phyloP scores from a whole-genome alignment of 2,888 invertebrate genomes.

The Brenthis ino region DNA sequence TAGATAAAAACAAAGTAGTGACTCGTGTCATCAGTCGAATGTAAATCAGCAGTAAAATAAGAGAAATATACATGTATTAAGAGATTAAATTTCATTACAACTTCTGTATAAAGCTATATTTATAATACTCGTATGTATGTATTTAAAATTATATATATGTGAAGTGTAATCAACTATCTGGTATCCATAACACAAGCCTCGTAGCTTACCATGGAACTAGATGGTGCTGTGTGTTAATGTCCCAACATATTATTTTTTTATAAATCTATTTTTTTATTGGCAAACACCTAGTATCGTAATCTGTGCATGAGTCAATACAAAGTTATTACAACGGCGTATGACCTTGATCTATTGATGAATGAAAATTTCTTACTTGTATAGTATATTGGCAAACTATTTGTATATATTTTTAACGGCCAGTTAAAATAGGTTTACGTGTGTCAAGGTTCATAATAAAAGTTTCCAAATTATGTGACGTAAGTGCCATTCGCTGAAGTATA shows the following conservation, averaged over 20 bases:
- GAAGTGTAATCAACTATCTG: too few relatives aligned
- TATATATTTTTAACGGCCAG: slow-evolving; percentile 12
- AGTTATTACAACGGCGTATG: slow-evolving; percentile 11
- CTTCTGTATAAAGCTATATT: not conserved
- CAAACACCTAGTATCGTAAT: slow-evolving; percentile 17
- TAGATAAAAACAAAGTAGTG: too few relatives aligned
- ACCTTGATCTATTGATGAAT: slow-evolving; percentile 34
- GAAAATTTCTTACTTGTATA: slow-evolving; percentile 18
- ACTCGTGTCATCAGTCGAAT: too few relatives aligned
- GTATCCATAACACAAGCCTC: too few relatives aligned
- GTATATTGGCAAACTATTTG: slow-evolving; percentile 21
- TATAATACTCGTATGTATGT: too few relatives aligned
- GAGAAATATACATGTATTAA: not conserved
- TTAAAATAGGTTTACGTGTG: slow-evolving; percentile 20
- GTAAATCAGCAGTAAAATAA: not conserved
- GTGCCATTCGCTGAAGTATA: not conserved
- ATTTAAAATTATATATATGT: too few relatives aligned
- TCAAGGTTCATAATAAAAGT: slow-evolving; percentile 24
- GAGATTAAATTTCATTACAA: not conserved
- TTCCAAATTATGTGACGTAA: slow-evolving; percentile 11
- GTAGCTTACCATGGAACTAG: too few relatives aligned
- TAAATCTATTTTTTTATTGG: not conserved
- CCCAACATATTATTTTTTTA: too few relatives aligned
- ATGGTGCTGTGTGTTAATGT: too few relatives aligned
- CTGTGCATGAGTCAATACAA: not conserved